Conservation (phyloP, 2,888 invertebrate genomes). For the Pachycephus smyrnensis region DNA sequence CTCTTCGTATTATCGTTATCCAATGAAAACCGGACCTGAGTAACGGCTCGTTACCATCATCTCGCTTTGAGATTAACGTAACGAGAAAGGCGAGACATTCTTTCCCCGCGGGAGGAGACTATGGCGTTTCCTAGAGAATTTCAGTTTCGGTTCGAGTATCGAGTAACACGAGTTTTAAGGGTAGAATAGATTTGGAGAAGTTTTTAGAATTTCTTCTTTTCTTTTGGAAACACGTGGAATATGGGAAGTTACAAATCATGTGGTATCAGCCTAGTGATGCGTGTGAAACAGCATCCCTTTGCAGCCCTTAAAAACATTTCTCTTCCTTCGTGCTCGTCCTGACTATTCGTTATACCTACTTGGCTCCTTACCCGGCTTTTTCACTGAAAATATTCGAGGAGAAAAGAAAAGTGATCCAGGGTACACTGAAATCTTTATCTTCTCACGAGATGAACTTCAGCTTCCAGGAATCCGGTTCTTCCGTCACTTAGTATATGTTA, state of each 20-base stretch:
- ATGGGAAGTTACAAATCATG: conserved; percentile 24
- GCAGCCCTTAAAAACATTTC: conserved; percentile 1
- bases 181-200: neutral
- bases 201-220: neutral
- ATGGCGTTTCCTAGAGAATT: neutral
- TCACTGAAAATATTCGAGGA: neutral
- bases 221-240: conserved; percentile 12
- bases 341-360: neutral
- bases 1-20: conserved; percentile 47
- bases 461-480: neutral
- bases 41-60: conserved; percentile 30
- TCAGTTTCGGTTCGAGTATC: neutral
- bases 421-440: conserved; percentile 27
- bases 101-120: neutral
- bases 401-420: conserved; percentile 13
- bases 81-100: conserved; percentile 2
- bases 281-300: neutral
- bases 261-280: conserved; percentile 22
- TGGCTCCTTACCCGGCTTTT: neutral
- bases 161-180: neutral
- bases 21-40: conserved; percentile 39
- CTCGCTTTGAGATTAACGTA: neutral
- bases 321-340: conserved; percentile 7
- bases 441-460: conserved; percentile 1
- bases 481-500: neutral